phyloP scores from a whole-genome alignment of 2,113 vertebrate genomes.

The Calypte anna region DNA sequence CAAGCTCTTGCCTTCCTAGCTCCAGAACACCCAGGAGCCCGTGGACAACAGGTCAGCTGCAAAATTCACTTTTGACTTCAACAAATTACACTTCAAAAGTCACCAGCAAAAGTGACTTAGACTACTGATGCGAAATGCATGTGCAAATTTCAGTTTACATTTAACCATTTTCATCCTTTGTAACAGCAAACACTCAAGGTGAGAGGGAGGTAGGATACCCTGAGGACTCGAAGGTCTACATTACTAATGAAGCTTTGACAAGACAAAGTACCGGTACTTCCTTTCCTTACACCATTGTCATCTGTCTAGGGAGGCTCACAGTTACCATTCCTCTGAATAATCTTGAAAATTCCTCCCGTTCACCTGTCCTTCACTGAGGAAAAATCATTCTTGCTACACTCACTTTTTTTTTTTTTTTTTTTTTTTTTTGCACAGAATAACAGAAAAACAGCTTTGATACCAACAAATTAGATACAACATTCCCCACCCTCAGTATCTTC shows the following conservation, averaged over 20 bases:
- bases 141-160: not conserved
- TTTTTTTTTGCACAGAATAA: not conserved
- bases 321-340: not conserved
- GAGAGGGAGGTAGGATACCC: no score
- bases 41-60: not conserved
- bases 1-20: not conserved
- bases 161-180: not conserved
- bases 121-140: not conserved
- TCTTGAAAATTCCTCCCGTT: not conserved
- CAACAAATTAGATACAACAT: not conserved
- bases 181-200: not conserved
- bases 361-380: not conserved
- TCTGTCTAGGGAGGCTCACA: not conserved
- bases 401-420: not conserved
- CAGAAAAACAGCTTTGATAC: not conserved
- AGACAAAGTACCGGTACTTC: not conserved
- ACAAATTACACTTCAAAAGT: not conserved
- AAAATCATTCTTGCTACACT: not conserved
- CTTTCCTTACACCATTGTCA: not conserved
- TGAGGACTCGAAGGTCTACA: not conserved
- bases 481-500: accelerated
- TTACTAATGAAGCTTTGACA: not conserved
- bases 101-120: not conserved
- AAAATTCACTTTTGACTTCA: not conserved
- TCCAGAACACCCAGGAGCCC: not conserved